phyloP scores from a whole-genome alignment of 1,140 invertebrate species.

The Hypothenemus hampei region DNA sequence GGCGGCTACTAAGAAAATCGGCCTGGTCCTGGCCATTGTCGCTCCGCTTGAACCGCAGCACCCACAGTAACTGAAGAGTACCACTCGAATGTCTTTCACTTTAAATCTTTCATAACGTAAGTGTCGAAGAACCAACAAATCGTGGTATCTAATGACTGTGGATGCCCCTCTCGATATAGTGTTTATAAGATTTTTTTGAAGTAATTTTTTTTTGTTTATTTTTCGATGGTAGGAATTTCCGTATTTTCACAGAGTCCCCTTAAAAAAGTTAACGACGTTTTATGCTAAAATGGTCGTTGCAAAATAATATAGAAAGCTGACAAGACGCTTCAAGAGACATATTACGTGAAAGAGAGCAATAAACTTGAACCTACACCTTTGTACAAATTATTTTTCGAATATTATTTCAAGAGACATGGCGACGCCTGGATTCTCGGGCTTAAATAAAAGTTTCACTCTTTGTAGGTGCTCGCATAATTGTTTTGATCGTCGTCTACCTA shows the following conservation, averaged over 20 bases:
- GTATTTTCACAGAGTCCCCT: too few species aligned
- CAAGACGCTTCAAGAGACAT: slow-evolving; percentile 6
- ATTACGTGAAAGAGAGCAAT: slow-evolving; percentile 13
- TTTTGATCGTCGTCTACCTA: too few species aligned
- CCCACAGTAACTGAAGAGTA: slow-evolving; percentile 28
- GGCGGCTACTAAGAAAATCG: slow-evolving; percentile 27
- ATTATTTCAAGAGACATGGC: neutral
- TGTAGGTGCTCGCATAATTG: too few species aligned
- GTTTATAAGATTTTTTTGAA: too few species aligned
- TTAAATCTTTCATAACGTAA: slow-evolving; percentile 35
- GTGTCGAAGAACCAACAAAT: slow-evolving; percentile 34
- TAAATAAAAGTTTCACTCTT: too few species aligned
- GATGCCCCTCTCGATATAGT: too few species aligned
- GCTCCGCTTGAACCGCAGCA: slow-evolving; percentile 28
- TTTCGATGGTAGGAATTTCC: too few species aligned
- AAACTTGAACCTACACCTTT: slow-evolving; percentile 13
- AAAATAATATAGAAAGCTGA: slow-evolving; percentile 14
- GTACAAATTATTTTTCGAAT: neutral
- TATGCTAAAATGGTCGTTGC: slow-evolving; percentile 5
- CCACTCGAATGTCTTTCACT: slow-evolving; percentile 37
- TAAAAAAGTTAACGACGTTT: too few species aligned
- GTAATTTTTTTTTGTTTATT: too few species aligned
- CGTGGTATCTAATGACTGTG: too few species aligned
- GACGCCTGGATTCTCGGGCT: too few species aligned
- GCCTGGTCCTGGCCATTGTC: slow-evolving; percentile 30